Base-by-base conservation (phyloP, 2,113 vertebrate species). In the Lagenorhynchus albirostris region DNA sequence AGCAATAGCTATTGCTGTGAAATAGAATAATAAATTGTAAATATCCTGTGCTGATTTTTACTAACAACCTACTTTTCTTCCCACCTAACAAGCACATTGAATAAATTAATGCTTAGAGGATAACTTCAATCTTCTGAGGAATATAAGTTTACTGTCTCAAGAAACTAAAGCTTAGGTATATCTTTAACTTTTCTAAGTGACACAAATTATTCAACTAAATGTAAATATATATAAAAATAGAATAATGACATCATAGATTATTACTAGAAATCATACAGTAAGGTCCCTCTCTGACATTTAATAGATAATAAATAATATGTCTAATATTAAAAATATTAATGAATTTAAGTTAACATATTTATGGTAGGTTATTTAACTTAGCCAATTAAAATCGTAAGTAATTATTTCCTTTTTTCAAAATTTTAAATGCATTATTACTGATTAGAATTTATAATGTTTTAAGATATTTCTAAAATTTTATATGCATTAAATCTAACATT, bases 361-460 rank as follows among this genome's bases (percentile, higher is more conserved):
- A 44, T 58, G 5, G 3, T n/a, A 53, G 50, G 67, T 88, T 77
- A 84, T 96, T 71, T 62, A 74, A 89, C 65, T 73, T 83, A 73
- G 3, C 0, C 47, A 5, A 2, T 36, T 76, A 82, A 58, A 86
- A 81, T 63, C 50, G 63, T 21, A 58, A 81, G 8, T 53, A 38
- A 73, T 62, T 62, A 47, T 55, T 95, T 94, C 31, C 6, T 65
- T 80, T 91, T 38, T 74, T 63, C 17, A 76, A 25, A 68, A 36
- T 21, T 85, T 87, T 80, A 68, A 73, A 86, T 73, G 18, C 73
- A 17, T 25, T 86, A 36, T 91, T 87, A 80, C 18, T 85, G 6
- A 67, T 84, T 41, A 70, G 50, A 96, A 89, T 23, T 96, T 44
- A 33, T 21, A 91, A 93, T 76, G 14, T 80, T 96, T 94, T 50